Conservation (phyloP, 2,888 invertebrate species). For the Eilema griseolum region DNA sequence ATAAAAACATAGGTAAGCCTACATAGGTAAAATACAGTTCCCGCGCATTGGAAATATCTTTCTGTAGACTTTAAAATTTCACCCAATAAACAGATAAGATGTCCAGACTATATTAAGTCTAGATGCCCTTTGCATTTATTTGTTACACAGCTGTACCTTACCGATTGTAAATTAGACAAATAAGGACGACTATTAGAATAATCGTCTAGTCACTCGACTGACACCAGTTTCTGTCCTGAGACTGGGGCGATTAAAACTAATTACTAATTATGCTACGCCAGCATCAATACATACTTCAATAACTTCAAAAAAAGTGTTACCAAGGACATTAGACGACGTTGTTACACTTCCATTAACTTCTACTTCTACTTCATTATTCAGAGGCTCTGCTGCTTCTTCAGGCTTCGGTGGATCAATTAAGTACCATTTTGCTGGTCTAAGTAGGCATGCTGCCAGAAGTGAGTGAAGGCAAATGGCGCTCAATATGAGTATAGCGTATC, state of each 20-base stretch:
- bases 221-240: not conserved
- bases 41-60: no score
- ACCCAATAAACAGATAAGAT: no score
- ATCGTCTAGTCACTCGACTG: no score
- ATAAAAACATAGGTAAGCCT: no score
- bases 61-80: no score
- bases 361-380: conserved; percentile 66
- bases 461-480: conserved; percentile 88
- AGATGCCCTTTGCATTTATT: no score
- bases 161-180: no score
- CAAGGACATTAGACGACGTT: conserved; percentile 68
- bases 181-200: no score
- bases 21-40: no score
- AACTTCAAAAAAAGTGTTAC: conserved; percentile 28
- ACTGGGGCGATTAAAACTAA: not conserved
- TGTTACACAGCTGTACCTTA: no score
- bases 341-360: conserved; percentile 71
- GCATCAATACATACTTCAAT: not conserved
- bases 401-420: conserved; percentile 70
- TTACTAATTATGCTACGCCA: not conserved
- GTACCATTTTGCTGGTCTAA: conserved; percentile 91
- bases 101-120: no score
- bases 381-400: conserved; percentile 72
- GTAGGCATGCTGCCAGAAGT: conserved; percentile 86
- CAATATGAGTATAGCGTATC: conserved; percentile 88